These are phyloP conservation scores for Heptranchias perlo DNA, from an alignment of 2,113 vertebrate genomes.

Conservation along the genomic window DNA sequence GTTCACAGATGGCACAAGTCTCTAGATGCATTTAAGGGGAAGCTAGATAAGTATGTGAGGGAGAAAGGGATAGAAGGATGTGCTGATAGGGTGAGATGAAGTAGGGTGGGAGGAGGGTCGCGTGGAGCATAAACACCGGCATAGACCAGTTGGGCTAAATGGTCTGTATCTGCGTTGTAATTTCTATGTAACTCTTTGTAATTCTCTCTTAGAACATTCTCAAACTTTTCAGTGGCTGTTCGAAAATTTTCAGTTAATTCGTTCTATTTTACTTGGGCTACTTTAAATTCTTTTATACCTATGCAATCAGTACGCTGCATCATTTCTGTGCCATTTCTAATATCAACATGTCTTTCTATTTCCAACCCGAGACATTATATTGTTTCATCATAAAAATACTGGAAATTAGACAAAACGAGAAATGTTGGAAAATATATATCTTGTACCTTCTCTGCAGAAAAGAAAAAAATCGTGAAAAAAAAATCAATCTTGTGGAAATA, in stretches of 20 bases:
- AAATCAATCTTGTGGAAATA: neutral
- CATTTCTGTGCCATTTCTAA: neutral
- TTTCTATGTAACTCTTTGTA: no score
- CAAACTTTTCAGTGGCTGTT: neutral
- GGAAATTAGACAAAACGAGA: neutral
- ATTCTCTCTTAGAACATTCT: neutral
- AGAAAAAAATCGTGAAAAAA: neutral
- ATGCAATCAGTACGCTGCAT: neutral
- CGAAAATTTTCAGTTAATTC: neutral
- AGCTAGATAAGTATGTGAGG: no score
- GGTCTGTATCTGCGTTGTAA: no score
- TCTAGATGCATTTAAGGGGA: no score
- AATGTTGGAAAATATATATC: neutral
- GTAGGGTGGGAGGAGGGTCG: no score
- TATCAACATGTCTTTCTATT: neutral
- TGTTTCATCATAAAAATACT: neutral
- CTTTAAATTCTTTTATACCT: neutral
- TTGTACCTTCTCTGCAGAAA: neutral
- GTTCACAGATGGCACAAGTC: neutral
- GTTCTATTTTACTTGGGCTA: neutral
- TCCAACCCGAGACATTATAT: neutral
- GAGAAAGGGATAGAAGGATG: no score
- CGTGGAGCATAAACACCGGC: no score
- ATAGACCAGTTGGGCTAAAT: no score
- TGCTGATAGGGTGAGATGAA: no score